Base-by-base conservation (phyloP, 2,888 invertebrate species). In the Rhagophthalmus giganteus region DNA sequence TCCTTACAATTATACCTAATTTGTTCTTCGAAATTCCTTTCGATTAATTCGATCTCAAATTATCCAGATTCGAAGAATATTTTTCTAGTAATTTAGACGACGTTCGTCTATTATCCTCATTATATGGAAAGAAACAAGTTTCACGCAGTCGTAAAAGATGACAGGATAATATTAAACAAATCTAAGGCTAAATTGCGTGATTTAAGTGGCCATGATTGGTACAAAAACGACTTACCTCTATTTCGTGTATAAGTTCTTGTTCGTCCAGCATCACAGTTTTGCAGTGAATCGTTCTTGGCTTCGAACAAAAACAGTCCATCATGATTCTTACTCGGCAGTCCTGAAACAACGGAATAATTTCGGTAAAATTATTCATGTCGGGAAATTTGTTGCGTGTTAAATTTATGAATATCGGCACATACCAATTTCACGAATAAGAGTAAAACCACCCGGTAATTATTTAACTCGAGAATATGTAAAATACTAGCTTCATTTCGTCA, bases 181-280 rank as follows among this genome's bases (percentile, higher is more conserved):
- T 12, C 13, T 24, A 30, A 15, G 28, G 10, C 9, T 13, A 12
- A 38, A 26, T 30, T 39, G 9, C 16, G 5, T 35, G 28, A 39
- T 46, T 20, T 24, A n/a, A n/a, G n/a, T n/a, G n/a, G n/a, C n/a
- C 20, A 24, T 37, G 13, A 24, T 25, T 37, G 10, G 11, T 6
- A 37, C 24, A 41, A 37, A 34, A 34, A 53, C 42, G 40, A 72
- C 81, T 80, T 76, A 91, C 93, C 86, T 90, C 87, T 69, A 92
- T 84, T 76, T 94, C 94, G 71, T 93, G 90, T 60, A 92, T 80
- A 56, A 94, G 83, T 73, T 94, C 93, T 68, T 92, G 86, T 71
- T 93, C 92, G 74, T 94, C 94, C 65, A 94, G 83, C 62, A 94
- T 82, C 68, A 94, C 86, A 66, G 94, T 88, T 76, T 93, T 90